phyloP scores from a whole-genome alignment of 2,888 invertebrate genomes.

The Diarsia dahlii region DNA sequence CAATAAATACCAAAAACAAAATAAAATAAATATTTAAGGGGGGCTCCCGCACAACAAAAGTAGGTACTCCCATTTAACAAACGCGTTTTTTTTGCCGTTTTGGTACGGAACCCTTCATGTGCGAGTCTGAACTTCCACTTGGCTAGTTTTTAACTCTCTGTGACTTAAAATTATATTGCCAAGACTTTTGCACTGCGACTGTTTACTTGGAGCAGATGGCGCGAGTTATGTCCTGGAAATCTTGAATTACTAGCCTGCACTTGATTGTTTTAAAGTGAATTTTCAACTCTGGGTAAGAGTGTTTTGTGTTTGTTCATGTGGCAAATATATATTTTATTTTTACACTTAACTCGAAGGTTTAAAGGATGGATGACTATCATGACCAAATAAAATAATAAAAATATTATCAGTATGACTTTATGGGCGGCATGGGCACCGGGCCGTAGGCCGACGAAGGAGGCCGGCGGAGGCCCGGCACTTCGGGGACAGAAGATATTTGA shows the following conservation, averaged over 20 bases:
- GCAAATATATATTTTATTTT: neutral
- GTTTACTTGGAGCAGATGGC: slow-evolving; percentile 54
- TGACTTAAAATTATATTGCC: slow-evolving; percentile 55
- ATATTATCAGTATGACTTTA: no score
- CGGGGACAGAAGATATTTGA: no score
- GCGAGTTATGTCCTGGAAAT: slow-evolving; percentile 32
- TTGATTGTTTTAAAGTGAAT: slow-evolving; percentile 35
- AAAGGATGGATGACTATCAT: no score
- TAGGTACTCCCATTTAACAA: no score
- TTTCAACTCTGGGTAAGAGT: slow-evolving; percentile 2
- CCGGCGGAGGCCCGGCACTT: no score
- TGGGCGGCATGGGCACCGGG: no score
- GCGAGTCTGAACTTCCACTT: neutral
- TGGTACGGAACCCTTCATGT: neutral
- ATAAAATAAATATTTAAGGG: no score
- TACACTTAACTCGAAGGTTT: neutral
- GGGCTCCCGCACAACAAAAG: no score
- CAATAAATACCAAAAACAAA: no score
- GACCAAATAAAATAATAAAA: no score
- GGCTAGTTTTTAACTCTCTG: neutral
- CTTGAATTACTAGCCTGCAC: slow-evolving; percentile 22
- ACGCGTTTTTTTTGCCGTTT: no score
- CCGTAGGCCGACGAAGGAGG: no score
- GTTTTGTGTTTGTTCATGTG: neutral
- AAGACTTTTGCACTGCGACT: slow-evolving; percentile 44